Evolutionary conservation across 1,140 invertebrate genomes (phyloP), one percentile per base, ranked within the genome.

Genomic region (Homalodisca vitripennis): DNA sequence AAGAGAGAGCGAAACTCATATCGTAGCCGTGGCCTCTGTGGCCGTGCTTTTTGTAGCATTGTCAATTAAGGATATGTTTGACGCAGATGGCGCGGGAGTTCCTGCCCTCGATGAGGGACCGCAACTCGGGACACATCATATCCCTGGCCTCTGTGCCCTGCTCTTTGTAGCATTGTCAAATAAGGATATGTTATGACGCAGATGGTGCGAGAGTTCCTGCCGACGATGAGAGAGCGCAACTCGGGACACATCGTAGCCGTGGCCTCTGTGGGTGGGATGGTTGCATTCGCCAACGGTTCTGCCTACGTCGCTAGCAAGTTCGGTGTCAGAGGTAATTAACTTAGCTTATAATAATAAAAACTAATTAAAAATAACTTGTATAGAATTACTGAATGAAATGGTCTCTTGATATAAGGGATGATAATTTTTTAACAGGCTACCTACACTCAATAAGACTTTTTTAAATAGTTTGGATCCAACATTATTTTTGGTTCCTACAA

Each of bases 261-360:
- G 48, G 91, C 89, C 1, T 94, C 92, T 0, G 87, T 92, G 75
- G 91, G 92, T 20, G 92, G 92, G 1, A 75, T 91, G 3, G 74
- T 89, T 32, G 92, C 90, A 1, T 76, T 89, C 0, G 74, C 83
- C 6, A 92, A 94, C 78, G 76, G 93, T 66, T 89, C 91, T 29
- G 90, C 91, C 0, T 94, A 94, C 77, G 91, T 89, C 76, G 88
- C 87, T 32, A 87, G 89, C 30, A 95, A 95, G 80, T 92, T 88
- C 75, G 92, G 47, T 1, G 32, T 71, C n/a, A 69, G 51, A 30
- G 72, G 72, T 73, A 41, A 6, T 17, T 41, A 41, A 6, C 34
- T 41, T 41, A 41, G 6, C 34, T 41, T 41, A 41, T 17, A 6
- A 10, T 41, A 17, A 41, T 41, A 17, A n/a, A n/a, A n/a, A n/a